Evolutionary conservation across 2,797 vertebrate species (phyloP), one percentile per base, ranked within the genome.

Genomic region (Platalea minor): DNA sequence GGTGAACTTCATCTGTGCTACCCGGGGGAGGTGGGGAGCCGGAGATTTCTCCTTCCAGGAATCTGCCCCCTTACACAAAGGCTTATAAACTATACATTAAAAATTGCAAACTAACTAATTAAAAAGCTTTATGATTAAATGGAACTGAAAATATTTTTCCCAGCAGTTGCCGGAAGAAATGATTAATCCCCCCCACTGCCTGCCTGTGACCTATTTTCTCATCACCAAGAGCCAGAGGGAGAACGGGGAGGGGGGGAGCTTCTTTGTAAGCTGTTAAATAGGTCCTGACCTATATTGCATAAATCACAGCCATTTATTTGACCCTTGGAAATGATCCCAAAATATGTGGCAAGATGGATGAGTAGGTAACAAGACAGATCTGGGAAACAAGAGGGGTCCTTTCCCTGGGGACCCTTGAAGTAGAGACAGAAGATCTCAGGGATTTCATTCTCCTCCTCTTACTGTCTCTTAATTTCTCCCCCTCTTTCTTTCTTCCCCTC

Each of bases 151-250:
- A 89, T 88, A 72, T 96, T 88, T 94, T 95, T 97, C 96, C 97
- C 97, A 96, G 87, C 96, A 97, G 97, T 96, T 91, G 23, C 90
- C 56, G 53, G 91, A 96, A 97, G 97, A 97, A 97, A 98, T 97
- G 82, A 97, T 96, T 96, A 95, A 97, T 96, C 96, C 97, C 97
- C 77, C 12, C 85, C 59, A 80, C 84, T 93, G 96, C 91, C 94
- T 97, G 97, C 96, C 95, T 41, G 68, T 97, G 97, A 98, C 98
- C 98, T 98, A 98, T 96, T 98, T 98, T 97, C 96, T 96, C 80
- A 93, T 92, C 76, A 57, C 63, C 67, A 67, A 70, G 68, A 91
- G 95, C 88, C 88, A 90, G 76, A 54, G 67, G 88, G 80, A 77
- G 78, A 90, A 51, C 3, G 2, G 46, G 61, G 73, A 64, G 57